Evolutionary conservation across 2,888 invertebrate species (phyloP), one percentile per base, ranked within the genome.

Genomic region (Octonoba sinensis): DNA sequence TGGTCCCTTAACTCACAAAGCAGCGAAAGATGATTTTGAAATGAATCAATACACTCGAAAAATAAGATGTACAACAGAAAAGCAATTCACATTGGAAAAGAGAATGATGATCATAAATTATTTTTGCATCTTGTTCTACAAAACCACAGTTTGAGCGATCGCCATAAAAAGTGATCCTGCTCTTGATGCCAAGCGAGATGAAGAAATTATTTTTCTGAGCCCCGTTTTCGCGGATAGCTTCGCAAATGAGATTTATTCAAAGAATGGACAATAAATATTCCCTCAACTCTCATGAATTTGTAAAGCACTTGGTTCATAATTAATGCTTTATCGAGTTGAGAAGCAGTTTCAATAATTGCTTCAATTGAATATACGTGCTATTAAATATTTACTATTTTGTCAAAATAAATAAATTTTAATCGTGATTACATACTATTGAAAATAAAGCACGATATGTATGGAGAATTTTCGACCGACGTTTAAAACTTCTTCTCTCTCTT

Each of bases 91-190:
- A 57, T 69, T 56, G 56, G 44, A 64, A 70, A 69, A 69, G 67
- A 75, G 67, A 77, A 70, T 77, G 64, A 64, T 46, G 76, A 77
- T 70, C 76, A 70, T 77, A 77, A 77, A 77, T 77, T 77, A 77
- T 77, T 77, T 77, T 69, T 70, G 70, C 69, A 77, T 77, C 76
- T 77, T 77, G 69, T 77, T 77, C 76, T 46, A 18, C 60, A 57
- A 71, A 75, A 66, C 69, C 56, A 62, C 69, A 44, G 59, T 49
- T 70, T 77, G 70, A 77, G 76, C 69, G 70, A 70, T 71, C 49
- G 70, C 71, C 59, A 71, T 71, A 78, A 78, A 77, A 78, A 65
- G 65, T 65, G 78, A 78, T 78, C 78, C 71, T 78, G 65, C 54
- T 59, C 65, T 22, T 49, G 59, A 57, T 71, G 70, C 71, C 65